phyloP scores from a whole-genome alignment of 1,140 invertebrate genomes.

The Anoplolepis gracilipes region DNA sequence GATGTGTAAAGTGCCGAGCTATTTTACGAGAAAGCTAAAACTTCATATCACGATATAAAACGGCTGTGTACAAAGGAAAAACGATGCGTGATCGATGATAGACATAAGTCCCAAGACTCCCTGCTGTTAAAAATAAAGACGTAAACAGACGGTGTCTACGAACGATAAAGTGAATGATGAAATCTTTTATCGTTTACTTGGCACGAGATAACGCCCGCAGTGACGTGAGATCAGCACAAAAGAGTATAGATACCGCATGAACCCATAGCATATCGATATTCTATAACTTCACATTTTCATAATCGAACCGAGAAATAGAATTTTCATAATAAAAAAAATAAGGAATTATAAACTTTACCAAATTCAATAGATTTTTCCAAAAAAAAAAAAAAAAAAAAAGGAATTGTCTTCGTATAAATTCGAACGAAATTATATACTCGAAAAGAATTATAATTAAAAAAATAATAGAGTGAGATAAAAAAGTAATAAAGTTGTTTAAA shows the following conservation, averaged over 20 bases:
- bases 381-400: too few species aligned
- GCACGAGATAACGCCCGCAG: not conserved
- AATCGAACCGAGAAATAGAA: not conserved
- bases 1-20: not conserved
- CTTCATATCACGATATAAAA: slow-evolving; percentile 27
- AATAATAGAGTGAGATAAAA: not conserved
- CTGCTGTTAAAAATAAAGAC: slow-evolving; percentile 20
- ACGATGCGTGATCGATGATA: slow-evolving; percentile 16
- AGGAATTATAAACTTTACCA: not conserved
- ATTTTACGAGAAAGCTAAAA: not conserved
- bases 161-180: slow-evolving; percentile 27
- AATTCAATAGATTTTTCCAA: slow-evolving; percentile 15
- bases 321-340: not conserved
- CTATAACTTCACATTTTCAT: not conserved
- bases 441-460: slow-evolving; percentile 15
- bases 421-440: not conserved
- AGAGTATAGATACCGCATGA: slow-evolving; percentile 16
- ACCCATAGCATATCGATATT: not conserved
- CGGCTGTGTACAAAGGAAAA: not conserved
- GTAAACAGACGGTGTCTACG: slow-evolving; percentile 26
- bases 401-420: too few species aligned
- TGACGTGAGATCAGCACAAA: not conserved
- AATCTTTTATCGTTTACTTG: slow-evolving; percentile 41
- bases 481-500: not conserved
- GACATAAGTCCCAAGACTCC: slow-evolving; percentile 12